Percentiles rank a stretch among this genome's conserved stretches.
Evolutionary conservation across 2,797 vertebrate genomes (phyloP).

Genomic region (Sciurus carolinensis): DNA sequence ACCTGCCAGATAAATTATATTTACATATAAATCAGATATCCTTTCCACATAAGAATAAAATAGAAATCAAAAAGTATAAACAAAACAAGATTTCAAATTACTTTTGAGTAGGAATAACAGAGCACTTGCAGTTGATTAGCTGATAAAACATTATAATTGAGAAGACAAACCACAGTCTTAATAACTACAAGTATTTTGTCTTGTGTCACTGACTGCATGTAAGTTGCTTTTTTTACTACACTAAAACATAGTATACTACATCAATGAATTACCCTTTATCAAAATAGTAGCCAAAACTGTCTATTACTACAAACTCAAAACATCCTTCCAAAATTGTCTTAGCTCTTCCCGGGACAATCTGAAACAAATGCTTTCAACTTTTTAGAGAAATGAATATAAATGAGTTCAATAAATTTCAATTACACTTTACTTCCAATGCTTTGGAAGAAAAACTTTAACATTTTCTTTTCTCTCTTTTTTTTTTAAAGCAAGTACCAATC

Average conservation of each 20-base stretch:
- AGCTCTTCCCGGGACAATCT: slow-evolving; percentile 60
- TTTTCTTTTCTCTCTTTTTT: not conserved
- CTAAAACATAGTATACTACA: not conserved
- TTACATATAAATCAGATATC: slow-evolving; percentile 57
- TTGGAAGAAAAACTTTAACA: slow-evolving; percentile 52
- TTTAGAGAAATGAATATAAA: slow-evolving; percentile 62
- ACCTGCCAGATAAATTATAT: slow-evolving; percentile 56
- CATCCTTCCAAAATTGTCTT: slow-evolving; percentile 73
- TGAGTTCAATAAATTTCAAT: slow-evolving; percentile 70
- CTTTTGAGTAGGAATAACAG: slow-evolving; percentile 25
- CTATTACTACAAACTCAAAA: slow-evolving; percentile 36
- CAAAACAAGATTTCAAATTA: slow-evolving; percentile 48
- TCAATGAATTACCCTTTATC: slow-evolving; percentile 55
- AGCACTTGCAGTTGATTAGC: slow-evolving; percentile 68
- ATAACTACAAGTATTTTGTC: slow-evolving; percentile 43
- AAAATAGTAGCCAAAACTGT: slow-evolving; percentile 50
- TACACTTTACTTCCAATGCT: slow-evolving; percentile 61
- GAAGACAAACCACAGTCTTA: slow-evolving; percentile 65
- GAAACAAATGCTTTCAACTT: slow-evolving; percentile 80
- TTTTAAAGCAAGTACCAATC: slow-evolving; percentile 47
- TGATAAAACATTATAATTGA: slow-evolving; percentile 68
- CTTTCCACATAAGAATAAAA: slow-evolving; percentile 6
- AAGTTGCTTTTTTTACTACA: slow-evolving; percentile 71
- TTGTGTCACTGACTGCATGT: not conserved
- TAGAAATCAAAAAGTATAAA: slow-evolving; percentile 7